Evolutionary conservation across 2,113 vertebrate genomes (phyloP), one percentile per base, ranked within the genome.

Genomic region (Lagopus muta): DNA sequence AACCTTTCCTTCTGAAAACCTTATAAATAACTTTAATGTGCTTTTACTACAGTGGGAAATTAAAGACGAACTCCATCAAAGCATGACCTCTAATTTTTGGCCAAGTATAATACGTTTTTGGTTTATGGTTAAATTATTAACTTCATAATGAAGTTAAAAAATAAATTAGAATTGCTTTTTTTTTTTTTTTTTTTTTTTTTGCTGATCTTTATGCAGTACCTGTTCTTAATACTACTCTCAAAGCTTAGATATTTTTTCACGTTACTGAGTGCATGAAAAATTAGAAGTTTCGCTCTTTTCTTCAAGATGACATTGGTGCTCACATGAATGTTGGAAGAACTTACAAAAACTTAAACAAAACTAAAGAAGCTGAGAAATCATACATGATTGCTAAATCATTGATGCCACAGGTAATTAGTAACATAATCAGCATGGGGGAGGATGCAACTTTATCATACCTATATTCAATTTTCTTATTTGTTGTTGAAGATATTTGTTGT

Each of bases 291-390:
- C 8, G 9, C 81, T 94, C 13, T 85, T 86, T 93, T 95, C 42
- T 84, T 34, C 88, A 92, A 98, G 99, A 99, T 98, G 99, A 99
- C 94, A 99, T 99, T 48, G 99, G 99, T 54, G 99, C 99, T 71
- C 99, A 99, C 91, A 99, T 99, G 99, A 99, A 99, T 65, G 99
- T 99, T 79, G 99, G 99, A 97, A 98, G 99, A 97, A 99, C 99
- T 84, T 99, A 99, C 72, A 99, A 99, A 98, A 99, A 99, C 95
- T 95, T 99, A 90, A 99, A 99, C 97, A 98, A 96, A 95, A 99
- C 99, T 85, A 99, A 97, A 98, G 99, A 99, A 97, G 99, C 99
- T 3, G 99, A 99, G 96, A 98, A 99, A 66, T 99, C 99, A 32
- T 99, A 99, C 45, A 92, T 99, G 97, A 98, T 98, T 90, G 99